Evolutionary conservation across 2,888 invertebrate genomes (phyloP), one percentile per base, ranked within the genome.

Genomic region (Drosophila mimetica): DNA sequence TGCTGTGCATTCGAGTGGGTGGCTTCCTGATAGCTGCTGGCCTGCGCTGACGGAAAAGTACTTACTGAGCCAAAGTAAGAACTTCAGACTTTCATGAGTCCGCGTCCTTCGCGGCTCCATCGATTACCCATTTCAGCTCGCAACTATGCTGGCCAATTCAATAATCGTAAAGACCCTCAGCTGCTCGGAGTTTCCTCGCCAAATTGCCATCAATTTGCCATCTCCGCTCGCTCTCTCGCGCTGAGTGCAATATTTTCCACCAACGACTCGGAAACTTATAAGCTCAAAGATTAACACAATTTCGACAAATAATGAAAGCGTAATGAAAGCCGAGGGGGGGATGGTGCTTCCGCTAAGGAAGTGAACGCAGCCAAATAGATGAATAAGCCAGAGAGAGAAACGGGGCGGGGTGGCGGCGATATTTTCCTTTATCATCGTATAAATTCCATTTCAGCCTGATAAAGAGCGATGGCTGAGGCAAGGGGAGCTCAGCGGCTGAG

Each of bases 281-380:
- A 65, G 77, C 69, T 76, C 74, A 79, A 76, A 77, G 82, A 79
- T 82, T 82, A 82, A 85, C 85, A 85, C 85, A 83, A 82, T 85
- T 83, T 85, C 76, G 77, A 73, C 82, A 82, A 83, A 85, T 85
- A 83, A 83, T 85, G 82, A 74, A 74, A 82, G 73, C 82, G 74
- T 81, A 79, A 79, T 82, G 82, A 75, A 84, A 74, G 51, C 47
- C 57, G 74, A 50, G 22, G 13, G 16, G 37, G 9, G 25, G 16
- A 22, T 25, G 25, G 25, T 34, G 57, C 57, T 42, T 44, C 44
- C 42, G 51, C 46, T 25, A 28, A 44, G 55, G 53, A 46, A 66
- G 63, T 60, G 39, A 32, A 28, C 39, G 13, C 39, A 37, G 16
- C 44, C 36, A 30, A 37, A 65, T 39, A 28, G 51, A 44, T 37